phyloP scores from a whole-genome alignment of 2,888 invertebrate genomes.

The Drosophila nigricruria region DNA sequence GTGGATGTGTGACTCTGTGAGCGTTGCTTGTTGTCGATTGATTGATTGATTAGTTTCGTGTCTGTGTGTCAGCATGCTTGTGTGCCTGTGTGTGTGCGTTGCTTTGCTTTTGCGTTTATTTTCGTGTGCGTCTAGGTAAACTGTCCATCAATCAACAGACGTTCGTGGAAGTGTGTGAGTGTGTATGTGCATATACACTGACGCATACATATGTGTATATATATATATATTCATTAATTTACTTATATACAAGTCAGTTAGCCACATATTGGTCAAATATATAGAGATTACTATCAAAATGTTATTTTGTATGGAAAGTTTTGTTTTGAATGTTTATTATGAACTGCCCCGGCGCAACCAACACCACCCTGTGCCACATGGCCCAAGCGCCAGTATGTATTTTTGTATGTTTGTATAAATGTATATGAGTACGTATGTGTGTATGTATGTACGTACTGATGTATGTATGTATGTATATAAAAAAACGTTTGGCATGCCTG shows the following conservation, averaged over 20 bases:
- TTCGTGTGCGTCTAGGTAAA: slow-evolving; percentile 23
- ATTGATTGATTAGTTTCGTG: slow-evolving; percentile 64
- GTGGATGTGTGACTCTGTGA: slow-evolving; percentile 41
- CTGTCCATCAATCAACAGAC: slow-evolving; percentile 39
- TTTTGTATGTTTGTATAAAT: background rate
- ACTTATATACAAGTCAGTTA: slow-evolving; percentile 2
- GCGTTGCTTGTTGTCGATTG: slow-evolving; percentile 62
- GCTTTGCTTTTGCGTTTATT: slow-evolving; percentile 43
- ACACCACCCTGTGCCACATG: slow-evolving; percentile 43
- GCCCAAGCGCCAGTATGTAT: slow-evolving; percentile 1
- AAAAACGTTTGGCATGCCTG: slow-evolving; percentile 1
- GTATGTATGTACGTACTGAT: background rate
- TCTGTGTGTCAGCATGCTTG: slow-evolving; percentile 34
- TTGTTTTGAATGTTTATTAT: slow-evolving; percentile 4
- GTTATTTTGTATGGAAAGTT: slow-evolving; percentile 1
- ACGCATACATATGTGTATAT: background rate
- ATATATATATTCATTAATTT: slow-evolving; percentile 6
- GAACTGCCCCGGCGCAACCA: slow-evolving; percentile 5
- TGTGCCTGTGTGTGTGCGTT: slow-evolving; percentile 39
- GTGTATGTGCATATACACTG: background rate
- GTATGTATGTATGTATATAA: background rate
- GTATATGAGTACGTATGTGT: background rate
- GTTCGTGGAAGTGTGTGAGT: slow-evolving; percentile 5
- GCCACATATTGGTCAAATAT: background rate
- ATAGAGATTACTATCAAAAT: slow-evolving; percentile 6